Evolutionary conservation across 2,113 vertebrate species (phyloP).

Genomic region (Harpagus bidentatus): DNA sequence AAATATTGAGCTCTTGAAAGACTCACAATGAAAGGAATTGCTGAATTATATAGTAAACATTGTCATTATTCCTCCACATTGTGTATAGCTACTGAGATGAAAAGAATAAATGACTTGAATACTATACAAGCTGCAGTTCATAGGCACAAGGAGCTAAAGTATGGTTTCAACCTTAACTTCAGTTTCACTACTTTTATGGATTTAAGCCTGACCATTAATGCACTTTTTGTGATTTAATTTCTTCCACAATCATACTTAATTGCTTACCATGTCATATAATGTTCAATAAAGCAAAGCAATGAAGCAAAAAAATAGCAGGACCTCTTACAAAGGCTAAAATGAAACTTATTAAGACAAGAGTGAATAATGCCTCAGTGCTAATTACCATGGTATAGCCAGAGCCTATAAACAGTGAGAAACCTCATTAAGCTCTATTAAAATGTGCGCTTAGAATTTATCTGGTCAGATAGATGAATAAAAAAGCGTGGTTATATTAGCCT

Average conservation of each 20-base stretch:
- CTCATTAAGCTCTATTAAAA: constrained; percentile 63
- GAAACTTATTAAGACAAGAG: constrained; percentile 53
- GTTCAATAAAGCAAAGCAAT: constrained; percentile 72
- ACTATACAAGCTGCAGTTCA: not conserved
- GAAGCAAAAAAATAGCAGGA: constrained; percentile 68
- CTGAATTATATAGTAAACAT: not conserved
- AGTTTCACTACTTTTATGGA: constrained; percentile 23
- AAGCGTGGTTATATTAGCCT: not conserved
- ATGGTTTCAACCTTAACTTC: constrained; percentile 17
- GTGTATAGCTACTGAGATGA: not conserved
- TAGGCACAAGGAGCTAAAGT: not conserved
- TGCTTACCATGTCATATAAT: constrained; percentile 44
- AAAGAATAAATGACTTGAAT: not conserved
- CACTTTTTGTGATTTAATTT: constrained; percentile 65
- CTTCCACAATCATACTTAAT: constrained; percentile 65
- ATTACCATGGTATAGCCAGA: constrained; percentile 44
- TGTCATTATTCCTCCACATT: not conserved
- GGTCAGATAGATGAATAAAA: constrained; percentile 33
- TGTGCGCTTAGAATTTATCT: constrained; percentile 12
- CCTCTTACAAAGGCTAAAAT: constrained; percentile 60
- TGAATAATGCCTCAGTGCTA: constrained; percentile 65
- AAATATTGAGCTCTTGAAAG: not conserved
- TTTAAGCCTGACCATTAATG: constrained; percentile 49
- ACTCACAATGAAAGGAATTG: not conserved
- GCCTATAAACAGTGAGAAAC: constrained; percentile 54